Evolutionary conservation across 2,888 invertebrate species (phyloP), one percentile per base, ranked within the genome.

Genomic region (Machimus atricapillus): DNA sequence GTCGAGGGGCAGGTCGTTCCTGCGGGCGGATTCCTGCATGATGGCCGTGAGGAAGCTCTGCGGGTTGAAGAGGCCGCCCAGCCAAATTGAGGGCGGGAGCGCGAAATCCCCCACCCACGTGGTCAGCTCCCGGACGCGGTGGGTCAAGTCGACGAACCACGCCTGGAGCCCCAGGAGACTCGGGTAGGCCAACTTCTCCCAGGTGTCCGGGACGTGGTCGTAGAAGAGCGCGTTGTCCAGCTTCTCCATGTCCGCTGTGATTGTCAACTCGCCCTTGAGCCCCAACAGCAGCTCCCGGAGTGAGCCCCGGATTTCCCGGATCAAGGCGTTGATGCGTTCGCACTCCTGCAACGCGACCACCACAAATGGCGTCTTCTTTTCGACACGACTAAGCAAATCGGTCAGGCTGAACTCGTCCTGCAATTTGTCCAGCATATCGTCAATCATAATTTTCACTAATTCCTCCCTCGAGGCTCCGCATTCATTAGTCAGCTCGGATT

Each of bases 11-110:
- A 98, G 97, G 93, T 98, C 98, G 92, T 98, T 98, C 93, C 97
- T 98, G 40, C 98, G 94, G 0, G 98, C 98, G 88, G 98, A 98
- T 93, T 97, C 98, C 93, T 99, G 99, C 98, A 98, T 98, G 91
- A 99, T 98, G 87, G 98, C 98, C 0, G 98, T 99, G 86, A 99
- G 94, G 93, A 99, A 98, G 34, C 98, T 98, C 93, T 99, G 98
- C 0, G 98, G 98, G 93, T 98, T 99, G 94, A 99, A 99, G 91
- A 99, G 97, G 1, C 98, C 98, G 14, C 97, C 97, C 88, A 99
- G 93, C 99, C 99, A 99, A 66, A 98, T 97, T 16, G 97, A 95
- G 1, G 97, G 94, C 0, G 98, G 98, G 88, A 98, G 93, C 94
- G 96, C 91, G 37, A 92, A 92, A 92, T 98, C 98, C 0, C 96